Base-by-base conservation (phyloP, 2,113 vertebrate species). In the Malaclemys terrapin region DNA sequence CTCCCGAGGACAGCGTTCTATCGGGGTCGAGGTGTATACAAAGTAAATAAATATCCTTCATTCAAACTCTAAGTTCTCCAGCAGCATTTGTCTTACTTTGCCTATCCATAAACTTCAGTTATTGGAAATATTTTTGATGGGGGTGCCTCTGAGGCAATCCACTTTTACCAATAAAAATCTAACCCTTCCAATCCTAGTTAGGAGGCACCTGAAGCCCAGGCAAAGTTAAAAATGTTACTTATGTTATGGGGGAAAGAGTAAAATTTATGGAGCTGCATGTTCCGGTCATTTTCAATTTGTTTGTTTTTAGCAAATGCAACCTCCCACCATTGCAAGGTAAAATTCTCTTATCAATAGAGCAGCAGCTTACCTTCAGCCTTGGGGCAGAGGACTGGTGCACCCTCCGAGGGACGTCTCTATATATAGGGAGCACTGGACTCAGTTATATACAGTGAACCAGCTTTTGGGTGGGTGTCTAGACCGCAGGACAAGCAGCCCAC, bases 361-460 rank as follows among this genome's bases (percentile, higher is more conserved):
- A 62, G 29, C 59, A 62, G 16, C 59, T 62, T 62, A 31, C 59
- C 59, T 31, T 62, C 59, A 62, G 29, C 12, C 29, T 14, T 31
- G 59, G 59, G 13, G 7, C 59, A 35, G 59, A 31, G 4, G 57
- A 8, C 13, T 62, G 57, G 24, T 62, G 5, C 9, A 11, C 6
- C 11, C 11, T 6, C 29, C 13, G 0, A 31, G 29, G 27, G 3
- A 3, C 4, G 3, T 6, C 3, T 6, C 29, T 62, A 31, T 62
- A 35, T 35, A 35, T 35, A 31, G 29, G 29, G 31, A 6, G 29
- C 29, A 0, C 59, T 62, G 59, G 29, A 62, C 13, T 13, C 59
- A 31, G 27, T 12, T 14, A 14, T 31, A 13, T 62, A 16, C 57
- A 35, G 59, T 6, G 14, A 31, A 62, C 59, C 59, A 62, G 59